phyloP scores from a whole-genome alignment of 2,888 invertebrate species.

The Hemaris fuciformis region DNA sequence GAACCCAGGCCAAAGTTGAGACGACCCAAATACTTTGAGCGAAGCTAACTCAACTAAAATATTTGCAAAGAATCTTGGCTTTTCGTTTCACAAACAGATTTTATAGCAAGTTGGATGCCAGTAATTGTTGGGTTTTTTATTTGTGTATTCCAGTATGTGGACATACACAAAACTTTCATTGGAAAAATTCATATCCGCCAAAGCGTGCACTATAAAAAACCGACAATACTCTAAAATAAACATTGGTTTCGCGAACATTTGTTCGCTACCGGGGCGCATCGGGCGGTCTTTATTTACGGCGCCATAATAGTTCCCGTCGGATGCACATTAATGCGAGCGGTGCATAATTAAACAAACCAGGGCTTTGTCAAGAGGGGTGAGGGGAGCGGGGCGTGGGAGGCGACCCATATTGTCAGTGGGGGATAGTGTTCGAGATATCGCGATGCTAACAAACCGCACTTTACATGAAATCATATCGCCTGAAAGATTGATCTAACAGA shows the following conservation, averaged over 20 bases:
- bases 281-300: slow-evolving; percentile 5
- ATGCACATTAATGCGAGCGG: slow-evolving; percentile 48
- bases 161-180: not conserved
- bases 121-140: not conserved
- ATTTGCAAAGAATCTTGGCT: no score
- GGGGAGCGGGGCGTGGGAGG: not conserved
- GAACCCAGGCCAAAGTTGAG: no score
- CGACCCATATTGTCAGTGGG: not conserved
- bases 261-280: not conserved
- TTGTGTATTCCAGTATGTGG: no score
- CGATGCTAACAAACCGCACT: no score
- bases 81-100: not conserved
- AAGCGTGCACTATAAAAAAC: not conserved
- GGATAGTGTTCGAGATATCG: not conserved
- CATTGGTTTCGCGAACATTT: not conserved
- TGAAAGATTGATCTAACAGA: no score
- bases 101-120: not conserved
- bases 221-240: not conserved
- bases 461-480: no score
- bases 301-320: slow-evolving; percentile 47
- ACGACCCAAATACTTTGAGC: no score
- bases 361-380: not conserved
- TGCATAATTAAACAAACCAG: slow-evolving; percentile 58
- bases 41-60: no score
- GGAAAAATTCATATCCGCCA: not conserved